Conservation (phyloP, 2,888 invertebrate species). For the Drepana falcataria region DNA sequence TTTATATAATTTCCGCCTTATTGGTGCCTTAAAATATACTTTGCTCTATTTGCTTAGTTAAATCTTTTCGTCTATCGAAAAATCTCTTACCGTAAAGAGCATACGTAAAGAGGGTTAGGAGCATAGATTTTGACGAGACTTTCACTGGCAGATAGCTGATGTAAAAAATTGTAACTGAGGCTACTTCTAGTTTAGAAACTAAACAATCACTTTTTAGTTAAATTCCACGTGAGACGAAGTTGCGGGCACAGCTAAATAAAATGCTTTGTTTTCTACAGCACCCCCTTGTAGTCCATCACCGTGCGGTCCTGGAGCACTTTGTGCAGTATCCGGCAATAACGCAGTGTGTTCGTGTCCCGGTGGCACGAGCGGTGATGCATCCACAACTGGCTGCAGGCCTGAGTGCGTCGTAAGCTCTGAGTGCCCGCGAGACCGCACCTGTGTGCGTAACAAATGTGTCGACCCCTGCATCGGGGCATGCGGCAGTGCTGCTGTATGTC, state of each 20-base stretch:
- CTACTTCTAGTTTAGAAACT: too few relatives aligned
- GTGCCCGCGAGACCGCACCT: constrained; percentile 86
- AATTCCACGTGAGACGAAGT: too few relatives aligned
- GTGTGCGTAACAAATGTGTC: constrained; percentile 87
- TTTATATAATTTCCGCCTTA: not conserved
- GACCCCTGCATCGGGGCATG: constrained; percentile 91
- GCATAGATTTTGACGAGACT: too few relatives aligned
- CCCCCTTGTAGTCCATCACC: constrained; percentile 86
- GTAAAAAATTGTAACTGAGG: too few relatives aligned
- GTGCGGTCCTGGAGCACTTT: constrained; percentile 88
- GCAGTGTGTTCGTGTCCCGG: constrained; percentile 87
- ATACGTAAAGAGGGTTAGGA: too few relatives aligned
- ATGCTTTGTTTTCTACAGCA: constrained; percentile 39
- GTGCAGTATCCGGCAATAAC: constrained; percentile 74
- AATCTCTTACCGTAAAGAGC: too few relatives aligned
- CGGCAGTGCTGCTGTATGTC: constrained; percentile 87
- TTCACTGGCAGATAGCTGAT: too few relatives aligned
- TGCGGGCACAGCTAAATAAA: not conserved
- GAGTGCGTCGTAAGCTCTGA: constrained; percentile 91
- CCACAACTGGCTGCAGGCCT: constrained; percentile 87
- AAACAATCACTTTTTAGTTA: too few relatives aligned
- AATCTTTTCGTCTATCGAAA: too few relatives aligned
- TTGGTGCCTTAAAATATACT: too few relatives aligned
- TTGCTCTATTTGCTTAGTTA: too few relatives aligned
- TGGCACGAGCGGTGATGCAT: constrained; percentile 86